A percentile compares a stretch with the other conserved stretches of the same genome.
Conservation (phyloP, 2,888 invertebrate genomes). For the Drosophila helvetica region DNA sequence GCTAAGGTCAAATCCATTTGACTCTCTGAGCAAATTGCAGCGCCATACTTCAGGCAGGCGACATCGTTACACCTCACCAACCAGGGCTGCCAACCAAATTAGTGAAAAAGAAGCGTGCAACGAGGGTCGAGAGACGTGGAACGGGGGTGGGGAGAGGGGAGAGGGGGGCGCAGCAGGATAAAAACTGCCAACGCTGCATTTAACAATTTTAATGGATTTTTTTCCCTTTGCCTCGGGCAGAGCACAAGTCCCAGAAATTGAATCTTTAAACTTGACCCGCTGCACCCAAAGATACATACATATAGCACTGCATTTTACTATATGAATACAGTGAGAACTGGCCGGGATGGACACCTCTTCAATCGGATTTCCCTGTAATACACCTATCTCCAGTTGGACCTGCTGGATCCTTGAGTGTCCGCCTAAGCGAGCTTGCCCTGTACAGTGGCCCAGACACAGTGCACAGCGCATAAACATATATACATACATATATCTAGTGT, state of each 20-base stretch:
- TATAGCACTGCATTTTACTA: no score
- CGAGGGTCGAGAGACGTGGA: conserved; percentile 8
- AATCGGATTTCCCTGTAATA: no score
- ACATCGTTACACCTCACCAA: conserved; percentile 70
- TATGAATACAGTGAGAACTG: no score
- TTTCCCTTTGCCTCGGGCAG: conserved; percentile 36
- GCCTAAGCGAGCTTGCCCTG: no score
- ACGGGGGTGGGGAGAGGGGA: neutral
- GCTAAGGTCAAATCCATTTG: conserved; percentile 79
- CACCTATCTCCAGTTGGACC: no score
- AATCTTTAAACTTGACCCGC: conserved; percentile 51
- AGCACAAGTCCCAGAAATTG: conserved; percentile 15
- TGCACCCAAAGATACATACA: neutral
- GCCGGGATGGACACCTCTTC: no score
- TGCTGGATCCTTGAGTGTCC: no score
- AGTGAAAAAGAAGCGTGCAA: conserved; percentile 57
- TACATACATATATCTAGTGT: neutral
- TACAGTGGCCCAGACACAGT: no score
- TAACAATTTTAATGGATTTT: conserved; percentile 75
- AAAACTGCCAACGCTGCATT: conserved; percentile 77
- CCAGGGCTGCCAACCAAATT: conserved; percentile 54
- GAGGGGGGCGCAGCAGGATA: conserved; percentile 18
- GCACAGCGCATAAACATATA: no score
- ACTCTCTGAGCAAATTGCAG: conserved; percentile 76
- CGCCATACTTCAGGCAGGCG: conserved; percentile 60